Base-by-base conservation (phyloP, 1,140 invertebrate genomes). In the Drosophila truncata region DNA sequence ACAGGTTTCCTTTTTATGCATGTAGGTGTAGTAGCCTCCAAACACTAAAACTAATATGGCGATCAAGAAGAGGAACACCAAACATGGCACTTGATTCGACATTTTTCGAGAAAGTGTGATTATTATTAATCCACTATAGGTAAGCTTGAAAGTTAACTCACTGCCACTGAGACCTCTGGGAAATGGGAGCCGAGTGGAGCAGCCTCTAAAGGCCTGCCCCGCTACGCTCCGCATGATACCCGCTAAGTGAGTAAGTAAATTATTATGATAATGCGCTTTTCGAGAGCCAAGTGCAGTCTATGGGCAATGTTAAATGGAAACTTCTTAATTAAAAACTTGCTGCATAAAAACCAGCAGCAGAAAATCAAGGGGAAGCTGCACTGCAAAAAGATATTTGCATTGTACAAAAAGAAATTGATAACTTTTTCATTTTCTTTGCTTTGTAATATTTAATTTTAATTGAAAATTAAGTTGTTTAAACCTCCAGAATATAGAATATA, bases 251-350 rank as follows among this genome's bases (percentile, higher is more conserved):
- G 76, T 80, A 70, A 88, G 84, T 87, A 88, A 88, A 87, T 87
- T 88, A 87, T 78, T 84, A 81, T 88, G 73, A 87, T 88, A 78
- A 74, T 79, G 63, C 74, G 52, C 74, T 49, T 55, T 42, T 47
- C 42, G 35, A 46, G 31, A 60, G 33, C 42, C 52, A 39, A 78
- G 52, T 42, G 59, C 37, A 69, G 74, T 77, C 82, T 67, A 69
- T 72, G 69, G 55, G 61, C 59, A 63, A 63, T 69, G 61, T 73
- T 78, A 87, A 87, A 88, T 80, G 67, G 84, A 84, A 90, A 90
- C 72, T 88, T 88, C 77, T 88, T 90, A 88, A 88, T 88, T 88
- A 88, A 90, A 88, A 88, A 84, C 84, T 88, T 90, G 73, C 80
- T 71, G 69, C 59, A 67, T 71, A 41, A 85, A 78, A 81, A 69